Conservation (phyloP, 2,797 vertebrate species). For the Sebastes nivosus region DNA sequence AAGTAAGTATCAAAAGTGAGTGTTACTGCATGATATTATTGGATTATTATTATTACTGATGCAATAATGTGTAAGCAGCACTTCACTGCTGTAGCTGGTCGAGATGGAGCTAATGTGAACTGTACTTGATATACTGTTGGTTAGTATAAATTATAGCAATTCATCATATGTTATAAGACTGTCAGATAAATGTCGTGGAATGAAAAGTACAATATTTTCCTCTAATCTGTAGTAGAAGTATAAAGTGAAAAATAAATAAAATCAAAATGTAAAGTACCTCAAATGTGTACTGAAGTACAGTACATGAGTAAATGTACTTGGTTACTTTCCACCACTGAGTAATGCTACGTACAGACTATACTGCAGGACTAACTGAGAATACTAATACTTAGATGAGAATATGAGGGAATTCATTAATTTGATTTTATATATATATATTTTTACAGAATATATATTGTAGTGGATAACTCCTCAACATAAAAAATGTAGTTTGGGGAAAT, state of each 20-base stretch:
- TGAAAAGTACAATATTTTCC: background rate
- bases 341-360: background rate
- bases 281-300: no score
- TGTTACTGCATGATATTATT: background rate
- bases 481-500: background rate
- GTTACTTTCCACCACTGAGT: background rate
- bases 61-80: background rate
- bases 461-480: background rate
- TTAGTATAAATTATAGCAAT: background rate
- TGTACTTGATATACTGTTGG: background rate
- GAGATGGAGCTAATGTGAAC: background rate
- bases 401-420: background rate
- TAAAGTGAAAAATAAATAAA: background rate
- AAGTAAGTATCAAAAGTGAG: background rate
- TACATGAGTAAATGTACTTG: no score
- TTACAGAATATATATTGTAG: background rate
- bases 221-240: background rate
- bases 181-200: no score
- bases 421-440: no score
- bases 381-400: background rate
- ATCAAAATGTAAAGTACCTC: no score
- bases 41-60: background rate
- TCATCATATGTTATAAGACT: no score
- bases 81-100: background rate
- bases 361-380: background rate